Conservation (phyloP, 1,140 invertebrate species). For the Augochlora pura region DNA sequence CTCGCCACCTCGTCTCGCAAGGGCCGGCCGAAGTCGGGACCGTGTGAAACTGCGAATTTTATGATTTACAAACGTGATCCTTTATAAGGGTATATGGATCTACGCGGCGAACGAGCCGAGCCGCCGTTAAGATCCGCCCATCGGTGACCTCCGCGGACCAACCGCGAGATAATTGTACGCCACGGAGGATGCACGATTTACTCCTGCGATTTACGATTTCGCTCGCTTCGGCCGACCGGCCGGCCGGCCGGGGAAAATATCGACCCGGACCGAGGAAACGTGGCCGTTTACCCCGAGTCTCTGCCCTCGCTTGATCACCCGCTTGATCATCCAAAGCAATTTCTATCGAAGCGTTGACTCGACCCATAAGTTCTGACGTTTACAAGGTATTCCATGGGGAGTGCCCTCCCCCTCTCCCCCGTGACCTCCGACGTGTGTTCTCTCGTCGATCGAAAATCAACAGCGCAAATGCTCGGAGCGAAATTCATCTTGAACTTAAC, state of each 20-base stretch:
- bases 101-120: constrained; percentile 20
- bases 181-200: constrained; percentile 35
- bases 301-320: no score
- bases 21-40: constrained; percentile 53
- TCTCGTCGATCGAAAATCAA: no score
- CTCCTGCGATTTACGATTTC: constrained; percentile 43
- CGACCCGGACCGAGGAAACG: background rate
- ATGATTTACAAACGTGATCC: constrained; percentile 68
- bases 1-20: background rate
- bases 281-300: background rate
- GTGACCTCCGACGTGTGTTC: no score
- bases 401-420: no score
- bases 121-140: constrained; percentile 27
- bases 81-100: constrained; percentile 60
- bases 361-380: no score
- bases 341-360: no score
- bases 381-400: no score
- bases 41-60: constrained; percentile 75
- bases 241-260: background rate
- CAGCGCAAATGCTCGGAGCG: no score
- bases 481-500: no score
- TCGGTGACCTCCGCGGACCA: constrained; percentile 47
- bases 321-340: no score
- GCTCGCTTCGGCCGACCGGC: background rate
- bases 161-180: constrained; percentile 49